Percentiles rank a stretch among this genome's conserved stretches.
Conservation (phyloP, 2,888 invertebrate genomes). For the Troides oblongomaculatus region DNA sequence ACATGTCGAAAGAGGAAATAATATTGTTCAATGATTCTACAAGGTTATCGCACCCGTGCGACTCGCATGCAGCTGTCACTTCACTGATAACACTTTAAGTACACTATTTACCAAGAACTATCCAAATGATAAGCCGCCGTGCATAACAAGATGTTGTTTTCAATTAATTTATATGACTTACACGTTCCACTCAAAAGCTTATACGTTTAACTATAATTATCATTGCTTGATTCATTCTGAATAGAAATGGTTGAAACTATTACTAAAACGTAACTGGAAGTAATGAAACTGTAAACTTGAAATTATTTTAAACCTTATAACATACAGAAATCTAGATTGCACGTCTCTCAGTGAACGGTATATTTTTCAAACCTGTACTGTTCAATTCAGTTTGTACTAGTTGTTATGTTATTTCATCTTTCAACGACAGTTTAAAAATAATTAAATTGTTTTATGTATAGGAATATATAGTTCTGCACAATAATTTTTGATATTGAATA, state of each 20-base stretch:
- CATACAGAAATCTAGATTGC: background rate
- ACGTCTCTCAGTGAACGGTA: background rate
- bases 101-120: slow-evolving; percentile 25
- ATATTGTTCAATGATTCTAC: slow-evolving; percentile 27
- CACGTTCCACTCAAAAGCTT: background rate
- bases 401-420: too few relatives aligned
- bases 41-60: slow-evolving; percentile 29
- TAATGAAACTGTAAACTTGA: too few relatives aligned
- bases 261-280: too few relatives aligned
- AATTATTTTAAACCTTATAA: background rate
- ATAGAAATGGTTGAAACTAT: background rate
- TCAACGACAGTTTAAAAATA: too few relatives aligned
- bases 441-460: too few relatives aligned
- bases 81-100: slow-evolving; percentile 23
- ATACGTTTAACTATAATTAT: background rate
- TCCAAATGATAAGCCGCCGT: slow-evolving; percentile 13
- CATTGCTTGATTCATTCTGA: background rate
- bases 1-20: slow-evolving; percentile 20
- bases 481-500: too few relatives aligned
- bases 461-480: too few relatives aligned
- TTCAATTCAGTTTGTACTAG: too few relatives aligned
- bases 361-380: background rate
- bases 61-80: slow-evolving; percentile 20
- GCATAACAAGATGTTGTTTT: background rate
- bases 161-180: slow-evolving; percentile 6